Base-by-base conservation (phyloP, 2,888 invertebrate genomes). In the Venusia cambrica region DNA sequence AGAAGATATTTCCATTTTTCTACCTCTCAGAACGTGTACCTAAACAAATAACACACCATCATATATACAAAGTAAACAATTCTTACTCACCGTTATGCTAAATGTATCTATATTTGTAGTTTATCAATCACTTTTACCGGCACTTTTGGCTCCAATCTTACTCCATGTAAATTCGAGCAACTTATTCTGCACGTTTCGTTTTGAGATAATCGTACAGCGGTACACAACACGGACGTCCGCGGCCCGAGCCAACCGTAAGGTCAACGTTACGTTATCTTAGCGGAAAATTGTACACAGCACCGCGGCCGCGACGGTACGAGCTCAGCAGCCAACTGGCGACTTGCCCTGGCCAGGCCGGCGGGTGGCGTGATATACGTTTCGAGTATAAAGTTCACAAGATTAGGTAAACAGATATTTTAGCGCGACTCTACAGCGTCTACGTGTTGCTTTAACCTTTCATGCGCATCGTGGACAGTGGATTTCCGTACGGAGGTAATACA, bases 301-400 rank as follows among this genome's bases (percentile, higher is more conserved):
- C 51, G 54, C 70, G 67, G 65, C 72, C 59, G 67, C 62, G 58
- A 62, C 68, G 64, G 54, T 53, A 66, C 72, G 65, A 66, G 71
- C 57, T 49, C 64, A 64, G 63, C 58, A 67, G 84, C 85, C 85
- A 84, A 84, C 85, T 85, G 85, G 85, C 85, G 78, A 51, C 48
- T 71, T 84, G 85, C 85, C 84, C 77, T 75, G 64, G 57, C n/a
- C n/a, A n/a, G n/a, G 57, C 60, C 62, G n/a, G n/a, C n/a, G n/a
- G n/a, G 67, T 66, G 64, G 65, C 59, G 52, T 51, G 51, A 51
- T 50, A 54, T 62, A 66, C 71, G 57, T 61, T 51, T 61, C 61
- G 58, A 71, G 81, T 77, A 54, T 83, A 83, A 81, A 84, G 84
- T 83, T 83, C 57, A 51, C 59, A 59, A 64, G 54, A 62, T 51